Evolutionary conservation across 1,140 invertebrate species (phyloP), one percentile per base, ranked within the genome.

Genomic region (Cydia splendana): DNA sequence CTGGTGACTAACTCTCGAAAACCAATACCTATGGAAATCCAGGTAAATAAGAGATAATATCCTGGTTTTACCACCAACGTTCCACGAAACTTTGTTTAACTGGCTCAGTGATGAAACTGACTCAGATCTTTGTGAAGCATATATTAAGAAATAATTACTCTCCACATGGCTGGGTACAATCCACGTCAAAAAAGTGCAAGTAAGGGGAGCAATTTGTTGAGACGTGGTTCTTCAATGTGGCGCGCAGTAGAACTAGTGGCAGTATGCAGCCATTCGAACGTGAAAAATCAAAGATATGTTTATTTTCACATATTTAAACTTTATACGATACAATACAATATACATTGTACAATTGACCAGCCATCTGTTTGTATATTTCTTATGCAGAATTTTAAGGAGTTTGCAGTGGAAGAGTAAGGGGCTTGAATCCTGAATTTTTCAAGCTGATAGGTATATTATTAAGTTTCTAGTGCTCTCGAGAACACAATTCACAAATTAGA

Each of bases 141-240:
- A 34, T n/a, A 71, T 71, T 38, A 45, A 42, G 34, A 71, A 71
- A 71, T 71, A 71, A 71, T 71, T 71, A 71, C 38, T 71, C 67
- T 71, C 67, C 67, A 71, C 67, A 71, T 45, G 67, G 67, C n/a
- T 42, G 67, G 34, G 30, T 38, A 71, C 67, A 71, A 71, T 71
- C 13, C 65, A 38, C 51, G 57, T 30, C 77, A 69, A 84, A 83
- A 85, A 85, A 85, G 80, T 85, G 83, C 83, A 85, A 85, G 83
- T 85, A 85, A 85, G 78, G 78, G 76, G 78, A 80, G 79, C 79
- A 85, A 85, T 85, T 85, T 83, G 78, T 76, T 81, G 71, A 53
- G 78, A 53, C 18, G 34, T 10, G 24, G 67, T 38, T 38, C 7
- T 20, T 42, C 13, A 18, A 18, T 18, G 51, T 30, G 34, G 67